Conservation (phyloP, 2,113 vertebrate genomes). For the Pogonocichla stellata region DNA sequence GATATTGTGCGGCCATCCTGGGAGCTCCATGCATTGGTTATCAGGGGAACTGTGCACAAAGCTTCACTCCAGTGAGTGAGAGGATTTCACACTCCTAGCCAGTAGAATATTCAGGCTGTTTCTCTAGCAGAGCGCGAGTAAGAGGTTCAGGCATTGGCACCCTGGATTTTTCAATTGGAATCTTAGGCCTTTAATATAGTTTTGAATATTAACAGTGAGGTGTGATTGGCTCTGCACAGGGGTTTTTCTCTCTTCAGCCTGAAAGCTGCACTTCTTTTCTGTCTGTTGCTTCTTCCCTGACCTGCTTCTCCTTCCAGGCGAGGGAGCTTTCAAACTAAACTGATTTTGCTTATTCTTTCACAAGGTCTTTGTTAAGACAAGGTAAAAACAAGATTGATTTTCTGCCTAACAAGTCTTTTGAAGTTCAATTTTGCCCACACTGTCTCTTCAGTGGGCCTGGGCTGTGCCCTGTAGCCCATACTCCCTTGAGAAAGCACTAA, state of each 20-base stretch:
- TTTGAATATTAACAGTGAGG: neutral
- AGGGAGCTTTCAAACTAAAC: neutral
- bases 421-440: neutral
- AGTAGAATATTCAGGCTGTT: neutral
- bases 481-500: neutral
- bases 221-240: neutral
- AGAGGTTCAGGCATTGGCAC: neutral
- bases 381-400: neutral
- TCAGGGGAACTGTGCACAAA: neutral
- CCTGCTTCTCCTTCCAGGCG: neutral
- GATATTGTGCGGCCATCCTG: neutral
- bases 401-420: neutral
- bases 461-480: neutral
- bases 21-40: constrained; percentile 7
- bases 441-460: neutral
- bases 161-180: neutral
- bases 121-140: neutral
- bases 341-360: neutral
- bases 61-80: neutral
- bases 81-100: neutral
- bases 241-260: neutral
- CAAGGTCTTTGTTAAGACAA: neutral
- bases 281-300: neutral
- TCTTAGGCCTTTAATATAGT: neutral
- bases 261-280: neutral